Percentiles rank a stretch among this genome's conserved stretches.
These are phyloP conservation scores for Nemotelus nigrinus DNA, from an alignment of 2,888 invertebrate species.

Conservation along the genomic window DNA sequence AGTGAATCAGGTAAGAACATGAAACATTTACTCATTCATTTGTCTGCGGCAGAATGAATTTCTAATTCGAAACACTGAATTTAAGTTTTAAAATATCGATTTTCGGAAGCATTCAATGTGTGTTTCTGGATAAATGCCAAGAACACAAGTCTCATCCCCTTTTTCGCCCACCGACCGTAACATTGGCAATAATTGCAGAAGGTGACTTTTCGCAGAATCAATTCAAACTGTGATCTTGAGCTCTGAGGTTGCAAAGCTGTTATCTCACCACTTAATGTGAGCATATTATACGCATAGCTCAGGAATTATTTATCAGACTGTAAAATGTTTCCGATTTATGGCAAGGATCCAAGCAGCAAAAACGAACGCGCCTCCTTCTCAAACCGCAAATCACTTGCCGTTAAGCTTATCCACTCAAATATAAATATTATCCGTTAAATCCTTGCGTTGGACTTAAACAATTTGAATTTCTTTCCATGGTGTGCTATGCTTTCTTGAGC, in stretches of 20 bases:
- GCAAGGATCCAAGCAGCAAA: background rate
- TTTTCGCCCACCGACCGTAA: background rate
- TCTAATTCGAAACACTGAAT: slow-evolving; percentile 11
- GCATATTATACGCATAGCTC: slow-evolving; percentile 5
- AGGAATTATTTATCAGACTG: slow-evolving; percentile 32
- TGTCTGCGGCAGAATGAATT: background rate
- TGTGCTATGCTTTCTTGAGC: no score
- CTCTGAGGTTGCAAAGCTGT: background rate
- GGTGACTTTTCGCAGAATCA: background rate
- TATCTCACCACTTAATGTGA: background rate
- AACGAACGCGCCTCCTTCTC: slow-evolving; percentile 4
- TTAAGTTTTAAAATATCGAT: slow-evolving; percentile 40
- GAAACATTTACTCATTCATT: background rate
- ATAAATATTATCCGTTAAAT: no score
- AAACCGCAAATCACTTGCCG: slow-evolving; percentile 11
- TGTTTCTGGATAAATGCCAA: slow-evolving; percentile 18
- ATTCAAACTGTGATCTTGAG: background rate
- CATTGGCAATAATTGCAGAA: slow-evolving; percentile 13
- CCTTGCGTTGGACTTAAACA: no score
- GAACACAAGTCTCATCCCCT: slow-evolving; percentile 12
- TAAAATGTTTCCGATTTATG: slow-evolving; percentile 34
- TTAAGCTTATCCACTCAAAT: background rate
- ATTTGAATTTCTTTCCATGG: no score
- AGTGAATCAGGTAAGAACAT: no score
- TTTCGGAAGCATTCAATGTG: slow-evolving; percentile 19